These are phyloP conservation scores for Sceloporus tristichus DNA, from an alignment of 2,113 vertebrate species.

Conservation along the genomic window DNA sequence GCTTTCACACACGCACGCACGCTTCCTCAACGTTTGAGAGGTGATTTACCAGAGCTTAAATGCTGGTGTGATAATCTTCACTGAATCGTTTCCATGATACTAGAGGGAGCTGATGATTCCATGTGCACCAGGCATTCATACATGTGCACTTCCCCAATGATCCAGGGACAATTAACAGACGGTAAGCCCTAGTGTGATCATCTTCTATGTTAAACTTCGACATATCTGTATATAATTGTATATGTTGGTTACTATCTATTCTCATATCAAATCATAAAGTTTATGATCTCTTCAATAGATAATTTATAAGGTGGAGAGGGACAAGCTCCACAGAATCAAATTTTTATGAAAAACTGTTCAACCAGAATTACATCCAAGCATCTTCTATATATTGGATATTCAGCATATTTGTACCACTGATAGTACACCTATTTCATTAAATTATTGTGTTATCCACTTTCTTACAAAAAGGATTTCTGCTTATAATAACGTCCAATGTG, in stretches of 20 bases:
- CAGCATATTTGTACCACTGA: not conserved
- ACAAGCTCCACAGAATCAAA: not conserved
- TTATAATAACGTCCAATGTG: constrained; percentile 47
- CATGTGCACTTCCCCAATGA: too few species aligned
- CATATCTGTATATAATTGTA: not conserved
- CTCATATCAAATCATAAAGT: not conserved
- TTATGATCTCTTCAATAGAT: not conserved
- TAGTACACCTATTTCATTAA: not conserved
- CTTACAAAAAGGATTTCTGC: not conserved
- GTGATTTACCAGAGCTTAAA: too few species aligned
- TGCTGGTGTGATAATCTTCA: too few species aligned
- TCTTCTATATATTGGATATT: not conserved
- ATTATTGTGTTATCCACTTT: accelerated
- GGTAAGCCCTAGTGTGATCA: too few species aligned
- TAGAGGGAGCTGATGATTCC: too few species aligned
- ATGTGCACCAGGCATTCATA: too few species aligned
- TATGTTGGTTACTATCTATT: not conserved
- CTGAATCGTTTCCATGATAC: too few species aligned
- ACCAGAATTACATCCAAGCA: not conserved
- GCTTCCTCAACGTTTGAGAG: too few species aligned
- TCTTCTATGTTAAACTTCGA: not conserved
- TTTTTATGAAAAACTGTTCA: constrained; percentile 25
- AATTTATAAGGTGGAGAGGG: not conserved
- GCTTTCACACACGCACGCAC: too few species aligned
- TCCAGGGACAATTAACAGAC: too few species aligned